Evolutionary conservation across 2,797 vertebrate species (phyloP).

Genomic region (Diplodus puntazzo): DNA sequence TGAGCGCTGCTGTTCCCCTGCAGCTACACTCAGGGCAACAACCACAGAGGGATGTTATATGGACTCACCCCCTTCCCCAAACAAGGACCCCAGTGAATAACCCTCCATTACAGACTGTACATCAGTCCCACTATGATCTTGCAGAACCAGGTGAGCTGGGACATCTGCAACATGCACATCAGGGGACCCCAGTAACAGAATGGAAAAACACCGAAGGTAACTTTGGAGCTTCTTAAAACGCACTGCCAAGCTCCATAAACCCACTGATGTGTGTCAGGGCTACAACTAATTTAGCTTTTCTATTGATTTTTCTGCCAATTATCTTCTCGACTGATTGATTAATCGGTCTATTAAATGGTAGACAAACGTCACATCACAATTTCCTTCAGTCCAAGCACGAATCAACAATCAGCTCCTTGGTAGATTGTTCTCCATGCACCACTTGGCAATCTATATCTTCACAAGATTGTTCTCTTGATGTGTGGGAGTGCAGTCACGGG

Average conservation of each 20-base stretch:
- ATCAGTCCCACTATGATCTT: not conserved
- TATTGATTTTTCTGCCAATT: not conserved
- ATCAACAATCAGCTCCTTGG: not conserved
- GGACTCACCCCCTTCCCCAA: constrained; percentile 4
- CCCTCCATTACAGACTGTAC: not conserved
- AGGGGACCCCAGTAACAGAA: no score
- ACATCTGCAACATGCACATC: no score
- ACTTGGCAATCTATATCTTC: no score
- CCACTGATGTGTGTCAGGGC: not conserved
- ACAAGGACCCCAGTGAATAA: constrained; percentile 13
- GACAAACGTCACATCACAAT: not conserved
- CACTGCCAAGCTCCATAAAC: no score
- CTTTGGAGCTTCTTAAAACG: not conserved
- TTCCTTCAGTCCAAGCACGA: not conserved
- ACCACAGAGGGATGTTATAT: not conserved
- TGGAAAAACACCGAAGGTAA: not conserved
- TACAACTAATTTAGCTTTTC: not conserved
- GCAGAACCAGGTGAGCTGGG: no score
- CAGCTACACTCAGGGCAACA: constrained; percentile 14
- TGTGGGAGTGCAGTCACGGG: no score
- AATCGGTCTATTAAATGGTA: not conserved
- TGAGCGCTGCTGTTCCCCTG: constrained; percentile 9
- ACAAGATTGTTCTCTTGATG: no score
- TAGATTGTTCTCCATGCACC: not conserved
- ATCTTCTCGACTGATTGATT: not conserved